Evolutionary conservation across 2,888 invertebrate species (phyloP).

Genomic region (Galerucella calmariensis): DNA sequence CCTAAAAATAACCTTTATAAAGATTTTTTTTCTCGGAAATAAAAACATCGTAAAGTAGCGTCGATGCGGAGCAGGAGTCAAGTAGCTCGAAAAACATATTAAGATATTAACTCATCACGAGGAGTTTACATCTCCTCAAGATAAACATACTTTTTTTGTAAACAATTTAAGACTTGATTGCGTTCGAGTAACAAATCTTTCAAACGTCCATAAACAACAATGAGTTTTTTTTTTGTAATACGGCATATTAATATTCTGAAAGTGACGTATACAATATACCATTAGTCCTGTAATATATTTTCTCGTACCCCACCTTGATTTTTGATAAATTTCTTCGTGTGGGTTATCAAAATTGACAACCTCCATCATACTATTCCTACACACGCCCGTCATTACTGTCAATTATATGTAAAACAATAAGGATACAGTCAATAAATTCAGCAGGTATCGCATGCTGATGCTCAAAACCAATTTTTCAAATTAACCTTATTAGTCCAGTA

Average conservation of each 20-base stretch:
- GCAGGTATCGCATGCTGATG: constrained; percentile 4
- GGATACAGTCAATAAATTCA: constrained; percentile 37
- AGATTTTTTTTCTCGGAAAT: constrained; percentile 31
- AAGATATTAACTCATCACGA: constrained; percentile 36
- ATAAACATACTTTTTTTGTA: constrained; percentile 30
- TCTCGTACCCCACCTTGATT: constrained; percentile 11
- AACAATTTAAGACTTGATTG: constrained; percentile 22
- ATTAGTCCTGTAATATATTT: constrained; percentile 10
- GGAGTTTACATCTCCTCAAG: constrained; percentile 24
- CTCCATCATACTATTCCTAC: constrained; percentile 33
- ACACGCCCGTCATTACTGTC: constrained; percentile 37
- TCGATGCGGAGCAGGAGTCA: constrained; percentile 29
- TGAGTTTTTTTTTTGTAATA: background rate
- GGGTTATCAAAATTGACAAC: constrained; percentile 36
- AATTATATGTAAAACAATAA: constrained; percentile 39
- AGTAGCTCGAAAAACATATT: constrained; percentile 28
- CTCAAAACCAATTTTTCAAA: constrained; percentile 33
- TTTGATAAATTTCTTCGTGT: constrained; percentile 29
- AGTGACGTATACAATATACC: background rate
- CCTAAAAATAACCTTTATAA: constrained; percentile 24
- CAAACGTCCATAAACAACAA: background rate
- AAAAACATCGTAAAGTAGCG: constrained; percentile 35
- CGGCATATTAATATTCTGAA: constrained; percentile 9
- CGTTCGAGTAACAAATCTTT: constrained; percentile 9
- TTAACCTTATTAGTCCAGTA: constrained; percentile 27